Base-by-base conservation (phyloP, 1,140 invertebrate genomes). In the Samia ricini region DNA sequence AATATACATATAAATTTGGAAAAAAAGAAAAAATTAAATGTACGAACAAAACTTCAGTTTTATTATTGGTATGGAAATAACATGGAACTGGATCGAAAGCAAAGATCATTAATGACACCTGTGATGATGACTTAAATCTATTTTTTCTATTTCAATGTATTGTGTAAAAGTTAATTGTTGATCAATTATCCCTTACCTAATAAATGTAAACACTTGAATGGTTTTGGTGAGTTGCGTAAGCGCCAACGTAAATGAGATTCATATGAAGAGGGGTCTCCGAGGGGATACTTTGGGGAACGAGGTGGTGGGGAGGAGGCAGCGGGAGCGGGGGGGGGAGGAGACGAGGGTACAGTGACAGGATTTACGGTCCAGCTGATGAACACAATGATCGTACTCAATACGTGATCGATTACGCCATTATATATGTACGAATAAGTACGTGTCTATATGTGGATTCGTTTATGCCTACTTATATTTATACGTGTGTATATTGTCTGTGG, bases 371-470 rank as follows among this genome's bases (percentile, higher is more conserved):
- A 89, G 75, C 84, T 83, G 76, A 76, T 73, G 75, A 82, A 69
- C 72, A 89, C 86, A 89, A 89, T 89, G 86, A 84, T 86, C 74
- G 81, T 55, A 68, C 79, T 83, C 83, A 89, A 87, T 89, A 85
- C 79, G 71, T 84, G 84, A 89, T 89, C 84, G 86, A 89, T 89
- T 89, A 89, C 87, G 77, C 78, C 66, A 85, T 79, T 85, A 62
- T 80, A 67, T 58, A 61, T n/a, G n/a, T n/a, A n/a, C n/a, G n/a
- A n/a, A n/a, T 67, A 76, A 69, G 64, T 76, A 68, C 50, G 54
- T 71, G 71, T 61, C 24, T 60, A 60, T 51, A 54, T 21, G 15
- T 42, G 10, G 8, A 42, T 15, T 15, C 33, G 33, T n/a, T 6
- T 26, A n/a, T n/a, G n/a, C n/a, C n/a, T n/a, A n/a, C n/a, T n/a